Evolutionary conservation across 2,797 vertebrate genomes (phyloP).

Genomic region (Thunnus albacares): DNA sequence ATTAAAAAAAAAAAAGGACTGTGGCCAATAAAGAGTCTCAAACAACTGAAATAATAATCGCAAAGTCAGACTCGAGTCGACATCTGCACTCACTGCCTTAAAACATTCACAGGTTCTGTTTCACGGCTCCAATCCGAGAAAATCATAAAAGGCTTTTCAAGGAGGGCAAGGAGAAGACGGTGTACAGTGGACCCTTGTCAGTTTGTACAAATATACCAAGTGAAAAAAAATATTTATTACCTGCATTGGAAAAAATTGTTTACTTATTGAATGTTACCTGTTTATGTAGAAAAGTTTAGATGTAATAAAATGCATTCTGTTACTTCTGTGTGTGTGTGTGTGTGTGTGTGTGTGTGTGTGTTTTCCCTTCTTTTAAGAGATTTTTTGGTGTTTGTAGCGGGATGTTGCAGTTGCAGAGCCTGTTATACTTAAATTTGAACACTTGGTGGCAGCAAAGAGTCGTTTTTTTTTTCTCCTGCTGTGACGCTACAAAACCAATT

Average conservation of each 20-base stretch:
- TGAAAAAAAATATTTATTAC: conserved; percentile 99
- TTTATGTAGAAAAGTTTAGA: conserved; percentile 99
- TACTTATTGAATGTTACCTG: conserved; percentile 99
- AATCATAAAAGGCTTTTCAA: conserved; percentile 87
- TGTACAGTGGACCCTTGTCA: conserved; percentile 96
- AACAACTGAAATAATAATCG: conserved; percentile 71
- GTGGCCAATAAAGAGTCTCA: conserved; percentile 77
- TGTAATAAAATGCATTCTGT: conserved; percentile 98
- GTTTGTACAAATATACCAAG: conserved; percentile 98
- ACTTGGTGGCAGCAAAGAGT: conserved; percentile 63
- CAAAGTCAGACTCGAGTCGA: conserved; percentile 80
- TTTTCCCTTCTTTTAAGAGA: conserved; percentile 8
- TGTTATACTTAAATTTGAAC: conserved; percentile 12
- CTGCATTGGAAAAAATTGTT: conserved; percentile 98
- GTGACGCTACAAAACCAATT: not conserved
- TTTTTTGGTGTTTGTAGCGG: not conserved
- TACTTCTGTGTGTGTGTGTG: conserved; percentile 62
- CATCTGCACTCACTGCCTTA: conserved; percentile 99
- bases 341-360: conserved; percentile 34
- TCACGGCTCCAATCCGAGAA: conserved; percentile 91
- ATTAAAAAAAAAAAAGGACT: conserved; percentile 71
- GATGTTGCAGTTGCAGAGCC: not conserved
- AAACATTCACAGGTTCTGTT: conserved; percentile 90
- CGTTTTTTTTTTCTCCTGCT: not conserved
- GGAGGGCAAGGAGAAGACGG: conserved; percentile 79